Evolutionary conservation across 2,888 invertebrate species (phyloP).

Genomic region (Pseudococcus jackbeardsleyi): DNA sequence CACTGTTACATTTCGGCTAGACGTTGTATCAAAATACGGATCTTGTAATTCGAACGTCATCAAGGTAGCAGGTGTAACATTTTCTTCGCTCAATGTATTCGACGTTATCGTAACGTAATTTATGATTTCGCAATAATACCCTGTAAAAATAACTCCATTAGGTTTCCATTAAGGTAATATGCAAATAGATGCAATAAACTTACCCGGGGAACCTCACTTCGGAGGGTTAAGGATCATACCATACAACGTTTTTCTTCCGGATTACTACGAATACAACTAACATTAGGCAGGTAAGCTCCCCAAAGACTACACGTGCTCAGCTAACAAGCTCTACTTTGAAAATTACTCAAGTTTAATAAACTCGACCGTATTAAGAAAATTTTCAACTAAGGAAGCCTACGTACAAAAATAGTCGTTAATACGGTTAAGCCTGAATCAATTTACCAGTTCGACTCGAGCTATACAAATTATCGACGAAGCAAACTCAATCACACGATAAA

Average conservation of each 20-base stretch:
- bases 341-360: constrained; percentile 1
- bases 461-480: neutral
- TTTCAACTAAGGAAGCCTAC: neutral
- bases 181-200: constrained; percentile 8
- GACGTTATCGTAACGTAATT: constrained; percentile 41
- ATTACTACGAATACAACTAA: neutral
- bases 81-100: constrained; percentile 34
- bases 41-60: constrained; percentile 59
- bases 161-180: neutral
- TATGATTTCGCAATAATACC: constrained; percentile 34
- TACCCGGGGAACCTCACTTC: neutral
- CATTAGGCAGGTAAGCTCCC: neutral
- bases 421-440: neutral
- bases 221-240: neutral
- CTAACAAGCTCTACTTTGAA: constrained; percentile 5
- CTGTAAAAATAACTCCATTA: constrained; percentile 48
- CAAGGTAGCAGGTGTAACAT: constrained; percentile 27
- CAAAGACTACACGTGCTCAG: neutral
- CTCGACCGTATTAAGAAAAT: neutral
- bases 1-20: constrained; percentile 54
- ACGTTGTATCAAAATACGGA: constrained; percentile 57
- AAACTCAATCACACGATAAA: neutral
- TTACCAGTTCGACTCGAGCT: neutral
- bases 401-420: neutral
- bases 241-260: neutral